Base-by-base conservation (phyloP, 2,797 vertebrate species). In the Centropyge bicolor region DNA sequence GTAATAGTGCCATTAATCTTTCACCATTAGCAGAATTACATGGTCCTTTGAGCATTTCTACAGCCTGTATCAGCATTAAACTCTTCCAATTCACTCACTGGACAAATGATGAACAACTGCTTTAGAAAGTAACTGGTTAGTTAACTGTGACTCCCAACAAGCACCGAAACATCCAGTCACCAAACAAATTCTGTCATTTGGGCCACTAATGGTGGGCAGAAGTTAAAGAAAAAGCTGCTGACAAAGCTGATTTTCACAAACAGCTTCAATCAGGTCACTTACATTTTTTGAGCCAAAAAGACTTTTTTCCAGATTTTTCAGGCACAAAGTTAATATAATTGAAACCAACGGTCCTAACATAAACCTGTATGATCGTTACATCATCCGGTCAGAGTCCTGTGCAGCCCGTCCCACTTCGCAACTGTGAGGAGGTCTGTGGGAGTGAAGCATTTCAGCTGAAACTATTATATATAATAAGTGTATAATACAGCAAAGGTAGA, bases 401-500 rank as follows among this genome's bases (percentile, higher is more conserved):
- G 70, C n/a, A n/a, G 19, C 46, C 38, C 73, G 24, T 69, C 70
- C 62, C 71, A 70, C 88, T 84, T 74, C 61, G 61, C 78, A 76
- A 61, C 89, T 75, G 75, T 76, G 72, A 77, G 76, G 67, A 45
- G 69, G 68, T 85, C 82, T 77, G 82, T 70, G 63, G 62, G 85
- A 85, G 83, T 62, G 65, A 61, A 81, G 81, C 79, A 54, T 86
- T 92, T 92, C 85, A 90, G 85, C 86, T 89, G 79, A 87, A 73
- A 89, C 84, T 89, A 88, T 92, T 89, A 87, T 88, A 89, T 91
- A 86, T 92, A 89, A 88, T 80, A 86, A 52, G 72, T 93, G 91
- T 93, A 88, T 85, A 84, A 88, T 87, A 88, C 90, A 87, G 87
- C 86, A 74, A 88, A 91, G 82, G 90, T 91, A 87, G 91, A 91